A percentile compares a stretch with the other conserved stretches of the same genome.
Evolutionary conservation across 2,888 invertebrate genomes (phyloP).

Genomic region (Drosophila leonis): DNA sequence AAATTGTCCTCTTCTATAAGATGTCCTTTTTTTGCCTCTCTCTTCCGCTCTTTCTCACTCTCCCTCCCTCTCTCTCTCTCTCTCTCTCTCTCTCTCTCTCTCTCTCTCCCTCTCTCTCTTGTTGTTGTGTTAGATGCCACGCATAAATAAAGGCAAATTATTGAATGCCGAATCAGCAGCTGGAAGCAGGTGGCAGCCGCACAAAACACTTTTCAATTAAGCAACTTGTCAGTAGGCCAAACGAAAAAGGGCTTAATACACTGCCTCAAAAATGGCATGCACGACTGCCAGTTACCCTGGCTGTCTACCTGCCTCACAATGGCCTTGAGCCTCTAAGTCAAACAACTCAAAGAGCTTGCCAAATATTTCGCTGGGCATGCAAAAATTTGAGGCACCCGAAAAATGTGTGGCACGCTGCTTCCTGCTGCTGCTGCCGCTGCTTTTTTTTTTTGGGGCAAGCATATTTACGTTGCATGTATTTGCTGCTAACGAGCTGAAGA

Average conservation of each 20-base stretch:
- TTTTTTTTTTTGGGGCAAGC: constrained; percentile 51
- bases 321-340: not conserved
- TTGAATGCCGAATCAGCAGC: constrained; percentile 67
- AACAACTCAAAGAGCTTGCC: not conserved
- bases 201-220: constrained; percentile 79
- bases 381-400: constrained; percentile 63
- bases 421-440: not conserved
- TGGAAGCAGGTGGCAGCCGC: constrained; percentile 30
- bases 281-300: not conserved
- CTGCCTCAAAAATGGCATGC: constrained; percentile 10
- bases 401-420: constrained; percentile 68
- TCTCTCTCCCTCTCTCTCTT: not conserved
- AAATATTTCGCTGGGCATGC: constrained; percentile 44
- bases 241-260: constrained; percentile 63
- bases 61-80: not conserved
- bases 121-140: constrained; percentile 36
- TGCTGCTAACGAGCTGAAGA: constrained; percentile 79
- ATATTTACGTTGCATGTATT: constrained; percentile 75
- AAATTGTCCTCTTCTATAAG: constrained; percentile 46
- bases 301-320: not conserved
- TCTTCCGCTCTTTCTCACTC: not conserved
- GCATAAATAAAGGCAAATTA: constrained; percentile 74
- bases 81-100: not conserved
- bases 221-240: constrained; percentile 69
- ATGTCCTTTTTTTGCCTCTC: constrained; percentile 25